Percentiles rank a stretch among this genome's conserved stretches.
These are phyloP conservation scores for Poecilia latipinna DNA, from an alignment of 2,113 vertebrate genomes.

Conservation along the genomic window DNA sequence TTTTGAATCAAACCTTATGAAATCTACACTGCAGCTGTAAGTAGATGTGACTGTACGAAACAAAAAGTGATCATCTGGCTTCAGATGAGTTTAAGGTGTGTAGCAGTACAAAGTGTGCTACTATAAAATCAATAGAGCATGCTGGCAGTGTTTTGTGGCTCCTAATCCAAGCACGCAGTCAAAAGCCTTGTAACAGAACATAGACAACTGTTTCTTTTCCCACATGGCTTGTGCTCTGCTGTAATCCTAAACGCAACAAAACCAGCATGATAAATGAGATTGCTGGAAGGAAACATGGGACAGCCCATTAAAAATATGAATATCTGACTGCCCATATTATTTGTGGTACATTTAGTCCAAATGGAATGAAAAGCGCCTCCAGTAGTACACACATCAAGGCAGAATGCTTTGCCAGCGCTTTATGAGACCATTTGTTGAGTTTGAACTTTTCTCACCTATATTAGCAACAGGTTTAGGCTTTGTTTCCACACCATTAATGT, in stretches of 20 bases:
- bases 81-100: constrained; percentile 6
- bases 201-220: constrained; percentile 20
- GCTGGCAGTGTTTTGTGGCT: constrained; percentile 5
- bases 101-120: neutral
- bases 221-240: neutral
- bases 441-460: neutral
- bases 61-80: neutral
- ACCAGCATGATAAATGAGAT: constrained; percentile 21
- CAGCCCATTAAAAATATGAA: constrained; percentile 45
- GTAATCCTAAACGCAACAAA: constrained; percentile 16
- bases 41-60: neutral
- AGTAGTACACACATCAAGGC: constrained; percentile 17
- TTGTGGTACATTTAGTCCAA: constrained; percentile 42
- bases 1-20: too few relatives aligned
- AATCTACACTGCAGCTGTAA: neutral
- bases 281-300: constrained; percentile 5
- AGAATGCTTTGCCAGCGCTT: constrained; percentile 9
- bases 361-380: constrained; percentile 35
- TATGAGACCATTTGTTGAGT: constrained; percentile 10
- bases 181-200: constrained; percentile 17
- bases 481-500: neutral
- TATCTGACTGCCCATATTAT: constrained; percentile 31
- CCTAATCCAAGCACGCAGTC: constrained; percentile 10
- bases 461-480: neutral
- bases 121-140: constrained; percentile 2